Base-by-base conservation (phyloP, 1,140 invertebrate species). In the Mamestra configurata region DNA sequence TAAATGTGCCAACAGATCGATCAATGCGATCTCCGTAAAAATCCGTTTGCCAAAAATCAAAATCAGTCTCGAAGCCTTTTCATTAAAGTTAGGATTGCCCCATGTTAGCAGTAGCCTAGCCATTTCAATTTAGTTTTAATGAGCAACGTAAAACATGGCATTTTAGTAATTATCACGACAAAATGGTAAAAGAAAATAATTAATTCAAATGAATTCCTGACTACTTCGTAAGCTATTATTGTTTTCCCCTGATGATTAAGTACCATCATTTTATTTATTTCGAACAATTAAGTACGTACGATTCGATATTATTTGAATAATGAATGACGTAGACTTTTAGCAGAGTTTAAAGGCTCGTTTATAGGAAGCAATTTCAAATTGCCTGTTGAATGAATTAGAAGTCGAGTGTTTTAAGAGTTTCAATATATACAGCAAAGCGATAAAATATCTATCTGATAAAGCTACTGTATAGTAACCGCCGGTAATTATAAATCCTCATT, bases 401-500 rank as follows among this genome's bases (percentile, higher is more conserved):
- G 22, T 57, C 35, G 18, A 66, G n/a, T 35, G n/a, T 64, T 64
- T 64, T 37, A 64, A 37, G 31, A 13, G 15, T 64, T 64, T 64
- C 59, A 37, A 64, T 18, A 18, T 37, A 64, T 66, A 22, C 4
- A 64, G 40, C 59, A 59, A 31, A 59, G 35, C 35, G 61, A 66
- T 66, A 66, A 66, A 66, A 66, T 66, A 64, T 20, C 20, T 64
- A 64, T 40, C 35, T 40, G 61, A 40, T 66, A 66, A 64, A 66
- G 35, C 35, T 18, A 59, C 1, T 66, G 61, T 40, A 40, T 66
- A 18, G 59, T 57, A 22, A 66, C 35, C 40, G 22, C 18, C 61
- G 35, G 61, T 66, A 22, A 40, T 37, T 64, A 40, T 64, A 40
- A 64, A 64, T 1, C 31, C 7, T 40, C 59, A 40, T 64, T 20